phyloP scores from a whole-genome alignment of 2,888 invertebrate species.

The Sipunculus nudus region DNA sequence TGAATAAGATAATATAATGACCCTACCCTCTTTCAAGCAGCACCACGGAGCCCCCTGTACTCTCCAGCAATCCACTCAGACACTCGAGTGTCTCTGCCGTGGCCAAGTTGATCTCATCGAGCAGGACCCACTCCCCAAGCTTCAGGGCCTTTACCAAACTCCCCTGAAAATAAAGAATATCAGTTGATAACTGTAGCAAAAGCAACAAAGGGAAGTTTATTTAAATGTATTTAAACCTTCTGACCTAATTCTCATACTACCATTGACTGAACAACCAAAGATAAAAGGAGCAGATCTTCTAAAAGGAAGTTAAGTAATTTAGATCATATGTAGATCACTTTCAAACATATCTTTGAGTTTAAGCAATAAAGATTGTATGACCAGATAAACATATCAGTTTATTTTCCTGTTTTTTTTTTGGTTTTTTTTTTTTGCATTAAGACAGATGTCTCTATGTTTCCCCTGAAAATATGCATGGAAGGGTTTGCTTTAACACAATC shows the following conservation, averaged over 20 bases:
- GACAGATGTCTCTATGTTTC: background rate
- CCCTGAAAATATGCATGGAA: no score
- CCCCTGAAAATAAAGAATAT: slow-evolving; percentile 70
- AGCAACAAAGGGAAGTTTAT: slow-evolving; percentile 1
- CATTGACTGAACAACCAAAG: no score
- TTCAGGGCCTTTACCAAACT: slow-evolving; percentile 88
- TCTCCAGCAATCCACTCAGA: slow-evolving; percentile 88
- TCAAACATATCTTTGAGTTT: no score
- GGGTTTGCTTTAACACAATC: no score
- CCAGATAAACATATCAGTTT: background rate
- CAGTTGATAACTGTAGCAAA: background rate
- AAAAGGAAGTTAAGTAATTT: no score
- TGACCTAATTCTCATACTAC: no score
- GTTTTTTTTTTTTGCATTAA: background rate
- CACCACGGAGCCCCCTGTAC: slow-evolving; percentile 80
- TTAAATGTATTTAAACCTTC: no score
- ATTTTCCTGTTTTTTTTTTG: background rate
- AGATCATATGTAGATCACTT: no score
- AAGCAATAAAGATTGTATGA: no score
- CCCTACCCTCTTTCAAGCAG: slow-evolving; percentile 84
- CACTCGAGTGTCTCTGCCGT: slow-evolving; percentile 96
- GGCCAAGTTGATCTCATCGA: slow-evolving; percentile 98
- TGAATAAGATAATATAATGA: no score
- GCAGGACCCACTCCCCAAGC: slow-evolving; percentile 89
- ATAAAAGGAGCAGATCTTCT: no score